Evolutionary conservation across 2,797 vertebrate genomes (phyloP).

Genomic region (Hydrocynus forskahlii): DNA sequence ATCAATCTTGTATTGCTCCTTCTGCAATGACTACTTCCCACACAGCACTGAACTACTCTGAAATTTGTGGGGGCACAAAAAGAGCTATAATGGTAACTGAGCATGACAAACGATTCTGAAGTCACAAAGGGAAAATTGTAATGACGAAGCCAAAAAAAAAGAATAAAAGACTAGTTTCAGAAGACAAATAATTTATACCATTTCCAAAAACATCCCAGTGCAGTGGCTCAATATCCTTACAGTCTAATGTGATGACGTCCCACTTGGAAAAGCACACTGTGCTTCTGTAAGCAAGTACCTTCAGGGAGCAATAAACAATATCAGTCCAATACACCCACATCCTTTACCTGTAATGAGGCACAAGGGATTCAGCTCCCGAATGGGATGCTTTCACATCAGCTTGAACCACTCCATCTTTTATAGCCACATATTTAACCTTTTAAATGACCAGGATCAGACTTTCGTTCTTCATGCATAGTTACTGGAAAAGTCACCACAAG

Average conservation of each 20-base stretch:
- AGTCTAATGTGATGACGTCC: background rate
- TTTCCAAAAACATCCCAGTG: background rate
- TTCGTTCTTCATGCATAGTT: background rate
- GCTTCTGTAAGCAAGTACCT: background rate
- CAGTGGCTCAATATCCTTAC: background rate
- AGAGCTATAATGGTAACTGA: background rate
- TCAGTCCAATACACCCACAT: background rate
- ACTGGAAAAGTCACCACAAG: background rate
- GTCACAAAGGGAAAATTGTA: background rate
- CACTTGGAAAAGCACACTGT: background rate
- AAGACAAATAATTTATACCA: background rate
- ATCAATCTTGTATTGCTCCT: background rate
- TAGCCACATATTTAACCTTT: background rate
- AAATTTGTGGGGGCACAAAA: constrained; percentile 4
- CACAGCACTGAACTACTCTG: constrained; percentile 8
- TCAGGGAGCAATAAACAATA: background rate
- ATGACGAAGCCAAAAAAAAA: background rate
- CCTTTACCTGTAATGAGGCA: background rate
- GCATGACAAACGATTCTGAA: background rate
- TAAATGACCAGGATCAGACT: background rate
- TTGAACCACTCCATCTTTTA: background rate
- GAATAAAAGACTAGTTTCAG: background rate
- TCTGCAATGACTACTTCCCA: background rate
- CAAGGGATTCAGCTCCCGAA: background rate
- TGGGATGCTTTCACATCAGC: background rate